phyloP scores from a whole-genome alignment of 2,797 vertebrate genomes.

The Atherinosoma microstoma region DNA sequence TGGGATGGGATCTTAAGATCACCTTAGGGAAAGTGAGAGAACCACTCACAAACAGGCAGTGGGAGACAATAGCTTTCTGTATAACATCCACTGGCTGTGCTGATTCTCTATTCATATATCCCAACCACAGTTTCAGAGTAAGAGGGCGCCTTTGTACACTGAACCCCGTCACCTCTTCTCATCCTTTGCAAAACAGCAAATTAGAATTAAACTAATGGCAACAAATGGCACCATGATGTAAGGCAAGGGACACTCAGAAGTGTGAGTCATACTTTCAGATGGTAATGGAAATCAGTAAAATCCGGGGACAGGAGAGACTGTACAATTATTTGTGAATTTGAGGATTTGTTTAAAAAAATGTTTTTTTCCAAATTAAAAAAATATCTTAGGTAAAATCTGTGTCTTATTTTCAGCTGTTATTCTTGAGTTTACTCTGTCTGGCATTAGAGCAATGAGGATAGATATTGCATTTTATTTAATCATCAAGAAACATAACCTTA shows the following conservation, averaged over 20 bases:
- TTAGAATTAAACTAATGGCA: slow-evolving; percentile 3
- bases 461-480: background rate
- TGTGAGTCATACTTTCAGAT: background rate
- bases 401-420: background rate
- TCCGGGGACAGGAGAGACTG: too few relatives aligned
- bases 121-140: slow-evolving; percentile 69
- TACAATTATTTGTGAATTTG: too few relatives aligned
- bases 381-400: too few relatives aligned
- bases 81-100: slow-evolving; percentile 64
- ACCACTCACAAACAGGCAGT: slow-evolving; percentile 54
- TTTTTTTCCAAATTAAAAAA: too few relatives aligned
- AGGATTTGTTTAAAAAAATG: too few relatives aligned
- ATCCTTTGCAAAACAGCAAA: slow-evolving; percentile 45
- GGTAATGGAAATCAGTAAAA: background rate
- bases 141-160: slow-evolving; percentile 74
- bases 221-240: background rate
- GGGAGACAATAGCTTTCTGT: slow-evolving; percentile 79
- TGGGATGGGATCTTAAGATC: slow-evolving; percentile 41
- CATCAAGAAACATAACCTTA: background rate
- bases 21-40: slow-evolving; percentile 50
- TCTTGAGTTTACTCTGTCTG: background rate
- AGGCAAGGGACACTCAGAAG: background rate
- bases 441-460: background rate
- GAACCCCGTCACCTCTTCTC: slow-evolving; percentile 74
- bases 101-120: slow-evolving; percentile 77